These are phyloP conservation scores for Theonella swinhoei DNA, from an alignment of 37 sponge, comb jelly and placozoan genomes.

Conservation along the genomic window DNA sequence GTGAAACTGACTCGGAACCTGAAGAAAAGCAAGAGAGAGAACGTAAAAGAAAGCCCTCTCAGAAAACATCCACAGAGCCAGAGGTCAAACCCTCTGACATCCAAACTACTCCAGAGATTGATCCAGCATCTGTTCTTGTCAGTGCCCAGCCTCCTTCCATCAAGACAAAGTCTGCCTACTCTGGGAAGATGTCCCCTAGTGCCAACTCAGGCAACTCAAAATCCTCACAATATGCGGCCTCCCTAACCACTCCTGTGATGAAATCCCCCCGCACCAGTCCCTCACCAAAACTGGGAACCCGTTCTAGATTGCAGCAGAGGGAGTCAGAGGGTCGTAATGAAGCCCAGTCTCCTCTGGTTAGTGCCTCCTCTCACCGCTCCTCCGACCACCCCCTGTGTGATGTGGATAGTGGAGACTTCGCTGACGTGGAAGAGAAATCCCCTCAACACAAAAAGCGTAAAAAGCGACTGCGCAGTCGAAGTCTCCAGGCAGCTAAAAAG, in stretches of 20 bases:
- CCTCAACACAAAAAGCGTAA: background rate
- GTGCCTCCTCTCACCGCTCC: background rate
- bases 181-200: background rate
- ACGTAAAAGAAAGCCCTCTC: slow-evolving; percentile 8
- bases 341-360: background rate
- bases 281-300: background rate
- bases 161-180: background rate
- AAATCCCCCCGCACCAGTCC: background rate
- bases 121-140: background rate
- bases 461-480: slow-evolving; percentile 30
- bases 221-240: background rate
- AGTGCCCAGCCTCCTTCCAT: background rate
- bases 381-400: background rate
- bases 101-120: background rate
- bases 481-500: slow-evolving; percentile 25
- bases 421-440: slow-evolving; percentile 71
- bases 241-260: background rate
- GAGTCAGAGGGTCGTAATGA: background rate
- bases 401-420: slow-evolving; percentile 63
- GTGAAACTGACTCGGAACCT: slow-evolving; percentile 12
- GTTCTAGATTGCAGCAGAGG: background rate
- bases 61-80: background rate
- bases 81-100: background rate
- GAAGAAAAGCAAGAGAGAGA: background rate
- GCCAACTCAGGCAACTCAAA: background rate